Evolutionary conservation across 2,888 invertebrate genomes (phyloP), one percentile per base, ranked within the genome.

Genomic region (Sinelater perroti): DNA sequence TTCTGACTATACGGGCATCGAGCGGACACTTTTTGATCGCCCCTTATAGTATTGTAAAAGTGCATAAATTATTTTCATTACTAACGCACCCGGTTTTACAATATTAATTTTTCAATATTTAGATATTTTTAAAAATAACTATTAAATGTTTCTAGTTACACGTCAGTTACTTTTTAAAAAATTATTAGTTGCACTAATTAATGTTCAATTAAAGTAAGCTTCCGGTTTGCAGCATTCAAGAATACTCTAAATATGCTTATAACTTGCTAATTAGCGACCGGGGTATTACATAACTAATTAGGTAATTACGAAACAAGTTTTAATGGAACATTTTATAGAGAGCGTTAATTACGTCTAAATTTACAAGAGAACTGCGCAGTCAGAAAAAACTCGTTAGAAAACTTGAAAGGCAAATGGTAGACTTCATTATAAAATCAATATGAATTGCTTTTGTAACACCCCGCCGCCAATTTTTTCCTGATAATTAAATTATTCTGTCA

Each of bases 351-450:
- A 50, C 45, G 42, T 42, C 28, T 36, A 49, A 50, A 50, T 50
- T 44, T 50, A 26, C 26, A 52, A 16, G 24, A 35, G 49, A 49
- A 49, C 47, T 49, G 28, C 44, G 44, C 13, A 40, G 20, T 14
- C 14, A 33, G 47, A 42, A 56, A 42, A 50, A 56, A 33, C 50
- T 50, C 49, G 44, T 50, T 50, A 50, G 36, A 50, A 49, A 50
- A 44, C 44, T 49, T 44, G 44, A 44, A 44, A 42, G 26, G 50
- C 21, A 55, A 49, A 45, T 33, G 40, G 55, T 44, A 49, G 54
- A 47, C 47, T 54, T 59, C 54, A 54, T 59, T 50, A 50, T 54
- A 59, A 55, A 60, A 60, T 60, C 59, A 60, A 60, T 60, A 45
- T 55, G 59, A 60, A 55, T 51, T 55, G 59, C 54, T 59, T 59